These are phyloP conservation scores for Brenthis ino DNA, from an alignment of 2,888 invertebrate species.

Conservation along the genomic window DNA sequence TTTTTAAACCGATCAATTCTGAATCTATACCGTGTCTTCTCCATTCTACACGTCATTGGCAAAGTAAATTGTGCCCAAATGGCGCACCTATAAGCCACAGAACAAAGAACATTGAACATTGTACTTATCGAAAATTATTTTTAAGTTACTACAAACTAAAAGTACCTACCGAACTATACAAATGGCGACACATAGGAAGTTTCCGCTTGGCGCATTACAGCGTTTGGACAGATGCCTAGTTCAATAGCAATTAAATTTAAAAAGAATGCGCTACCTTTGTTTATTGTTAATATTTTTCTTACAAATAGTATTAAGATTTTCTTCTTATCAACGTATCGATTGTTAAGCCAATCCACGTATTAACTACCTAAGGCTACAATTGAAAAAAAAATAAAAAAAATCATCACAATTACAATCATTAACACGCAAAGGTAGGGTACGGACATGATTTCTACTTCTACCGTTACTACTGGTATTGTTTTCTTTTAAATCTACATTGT, in stretches of 20 bases:
- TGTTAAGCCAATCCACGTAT: too few species aligned
- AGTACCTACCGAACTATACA: conserved; percentile 41
- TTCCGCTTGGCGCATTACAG: conserved; percentile 27
- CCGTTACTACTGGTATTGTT: conserved; percentile 34
- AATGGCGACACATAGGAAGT: conserved; percentile 37
- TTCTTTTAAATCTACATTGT: conserved; percentile 43
- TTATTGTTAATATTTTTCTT: background rate
- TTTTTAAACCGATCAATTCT: too few species aligned
- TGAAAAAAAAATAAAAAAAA: too few species aligned
- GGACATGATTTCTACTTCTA: conserved; percentile 8
- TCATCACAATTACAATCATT: too few species aligned
- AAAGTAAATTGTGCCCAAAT: too few species aligned
- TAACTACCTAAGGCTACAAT: too few species aligned
- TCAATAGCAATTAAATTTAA: conserved; percentile 20
- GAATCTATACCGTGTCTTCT: too few species aligned
- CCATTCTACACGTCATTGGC: too few species aligned
- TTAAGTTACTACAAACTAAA: too few species aligned
- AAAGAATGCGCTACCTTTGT: background rate
- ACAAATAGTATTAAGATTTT: background rate
- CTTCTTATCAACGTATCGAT: background rate
- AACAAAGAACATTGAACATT: too few species aligned
- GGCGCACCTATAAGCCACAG: too few species aligned
- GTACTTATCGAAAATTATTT: too few species aligned
- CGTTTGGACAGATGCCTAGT: conserved; percentile 50
- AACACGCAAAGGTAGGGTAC: background rate